Percentiles rank a stretch among this genome's conserved stretches.
These are phyloP conservation scores for Bettongia penicillata DNA, from an alignment of 2,113 vertebrate species.

Conservation along the genomic window DNA sequence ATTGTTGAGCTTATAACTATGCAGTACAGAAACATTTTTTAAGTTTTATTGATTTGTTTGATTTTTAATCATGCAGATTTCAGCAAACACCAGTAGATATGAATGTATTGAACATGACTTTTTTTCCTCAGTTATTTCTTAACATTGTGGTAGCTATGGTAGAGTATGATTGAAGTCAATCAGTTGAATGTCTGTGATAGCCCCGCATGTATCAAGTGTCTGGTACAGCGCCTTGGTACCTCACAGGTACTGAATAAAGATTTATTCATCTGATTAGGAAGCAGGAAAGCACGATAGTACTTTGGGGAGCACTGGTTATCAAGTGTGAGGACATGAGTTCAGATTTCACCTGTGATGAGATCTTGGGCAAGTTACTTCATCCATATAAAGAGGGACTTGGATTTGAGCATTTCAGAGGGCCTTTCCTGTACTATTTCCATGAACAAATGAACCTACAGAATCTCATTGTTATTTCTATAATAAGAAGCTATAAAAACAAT, in stretches of 20 bases:
- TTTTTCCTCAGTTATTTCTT: not conserved
- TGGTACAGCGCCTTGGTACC: not conserved
- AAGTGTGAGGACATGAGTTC: not conserved
- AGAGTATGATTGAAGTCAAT: not conserved
- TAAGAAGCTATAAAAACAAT: not conserved
- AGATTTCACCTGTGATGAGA: not conserved
- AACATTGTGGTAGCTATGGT: not conserved
- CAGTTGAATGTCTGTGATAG: not conserved
- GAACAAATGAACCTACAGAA: not conserved
- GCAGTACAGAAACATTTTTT: not conserved
- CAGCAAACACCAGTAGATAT: not conserved
- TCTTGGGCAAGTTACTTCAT: not conserved
- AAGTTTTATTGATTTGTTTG: not conserved
- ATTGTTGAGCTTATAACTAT: not conserved
- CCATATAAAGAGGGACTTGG: not conserved
- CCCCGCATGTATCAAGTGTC: not conserved
- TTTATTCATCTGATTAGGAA: not conserved
- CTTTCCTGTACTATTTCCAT: not conserved
- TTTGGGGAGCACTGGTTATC: too few species aligned
- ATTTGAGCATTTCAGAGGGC: not conserved
- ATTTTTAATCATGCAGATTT: not conserved
- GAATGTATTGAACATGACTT: not conserved
- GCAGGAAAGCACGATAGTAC: not conserved
- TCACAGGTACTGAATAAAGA: not conserved
- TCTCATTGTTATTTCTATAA: not conserved